A percentile compares a stretch with the other conserved stretches of the same genome.
These are phyloP conservation scores for Ichneumoninae sp. DNA, from an alignment of 2,888 invertebrate species.

Conservation along the genomic window DNA sequence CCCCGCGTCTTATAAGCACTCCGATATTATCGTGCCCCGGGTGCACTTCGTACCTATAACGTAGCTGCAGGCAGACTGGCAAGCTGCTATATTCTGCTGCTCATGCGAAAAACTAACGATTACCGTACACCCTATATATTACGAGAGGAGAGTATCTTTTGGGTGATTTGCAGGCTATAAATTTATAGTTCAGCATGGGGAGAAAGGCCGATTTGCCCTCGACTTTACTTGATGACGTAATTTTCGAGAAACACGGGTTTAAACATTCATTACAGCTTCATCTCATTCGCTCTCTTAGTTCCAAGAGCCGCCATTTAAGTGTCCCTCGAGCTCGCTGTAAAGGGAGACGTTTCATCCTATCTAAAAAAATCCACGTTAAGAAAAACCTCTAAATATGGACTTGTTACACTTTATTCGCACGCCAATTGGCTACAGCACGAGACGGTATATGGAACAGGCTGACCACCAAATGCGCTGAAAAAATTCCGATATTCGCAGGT, in stretches of 20 bases:
- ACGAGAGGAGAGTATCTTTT: background rate
- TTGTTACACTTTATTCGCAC: too few species aligned
- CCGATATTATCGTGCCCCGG: slow-evolving; percentile 52
- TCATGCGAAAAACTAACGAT: slow-evolving; percentile 35
- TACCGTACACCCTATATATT: slow-evolving; percentile 24
- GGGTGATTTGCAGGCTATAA: background rate
- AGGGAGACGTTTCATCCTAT: too few species aligned
- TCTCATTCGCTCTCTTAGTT: background rate
- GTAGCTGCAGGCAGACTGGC: slow-evolving; percentile 19
- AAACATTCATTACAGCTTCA: background rate
- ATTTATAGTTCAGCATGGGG: background rate
- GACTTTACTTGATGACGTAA: background rate
- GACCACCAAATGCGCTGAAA: too few species aligned
- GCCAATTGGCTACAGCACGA: too few species aligned
- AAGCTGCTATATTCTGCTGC: slow-evolving; percentile 22
- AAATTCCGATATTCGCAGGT: too few species aligned
- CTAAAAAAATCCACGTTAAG: too few species aligned
- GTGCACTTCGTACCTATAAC: slow-evolving; percentile 38
- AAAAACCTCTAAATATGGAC: too few species aligned
- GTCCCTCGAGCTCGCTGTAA: too few species aligned
- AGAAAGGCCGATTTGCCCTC: background rate
- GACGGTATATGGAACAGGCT: too few species aligned
- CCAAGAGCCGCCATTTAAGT: too few species aligned
- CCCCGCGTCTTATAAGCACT: slow-evolving; percentile 56
- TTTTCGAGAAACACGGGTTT: background rate